These are phyloP conservation scores for Zygogramma bicolorata DNA, from an alignment of 2,888 invertebrate species.

Conservation along the genomic window DNA sequence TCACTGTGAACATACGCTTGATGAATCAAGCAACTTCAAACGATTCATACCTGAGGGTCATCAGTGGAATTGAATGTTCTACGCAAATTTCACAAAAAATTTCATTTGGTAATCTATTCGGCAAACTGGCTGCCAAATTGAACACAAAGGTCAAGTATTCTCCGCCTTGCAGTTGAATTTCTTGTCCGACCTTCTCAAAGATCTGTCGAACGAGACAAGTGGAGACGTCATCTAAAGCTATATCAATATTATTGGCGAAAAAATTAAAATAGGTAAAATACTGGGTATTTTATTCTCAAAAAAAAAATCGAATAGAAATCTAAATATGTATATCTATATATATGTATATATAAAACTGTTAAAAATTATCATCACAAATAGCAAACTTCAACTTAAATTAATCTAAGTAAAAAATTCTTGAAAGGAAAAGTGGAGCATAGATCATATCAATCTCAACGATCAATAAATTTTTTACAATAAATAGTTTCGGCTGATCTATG, in stretches of 20 bases:
- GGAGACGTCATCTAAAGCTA: slow-evolving; percentile 51
- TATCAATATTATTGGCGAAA: slow-evolving; percentile 46
- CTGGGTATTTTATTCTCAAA: slow-evolving; percentile 59
- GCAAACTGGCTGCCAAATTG: slow-evolving; percentile 57
- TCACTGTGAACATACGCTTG: too few relatives aligned
- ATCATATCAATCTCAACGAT: slow-evolving; percentile 29
- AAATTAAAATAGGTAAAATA: slow-evolving; percentile 57
- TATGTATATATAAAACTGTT: slow-evolving; percentile 59
- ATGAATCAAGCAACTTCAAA: too few relatives aligned
- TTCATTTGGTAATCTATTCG: slow-evolving; percentile 40
- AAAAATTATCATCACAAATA: slow-evolving; percentile 63
- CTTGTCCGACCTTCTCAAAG: slow-evolving; percentile 27
- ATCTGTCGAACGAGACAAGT: slow-evolving; percentile 40
- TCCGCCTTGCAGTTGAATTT: slow-evolving; percentile 46
- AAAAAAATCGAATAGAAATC: slow-evolving; percentile 58
- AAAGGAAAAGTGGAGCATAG: slow-evolving; percentile 27
- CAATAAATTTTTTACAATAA: slow-evolving; percentile 43
- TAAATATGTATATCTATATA: slow-evolving; percentile 52
- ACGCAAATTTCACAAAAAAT: slow-evolving; percentile 28
- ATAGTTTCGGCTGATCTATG: slow-evolving; percentile 34
- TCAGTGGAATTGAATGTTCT: slow-evolving; percentile 31
- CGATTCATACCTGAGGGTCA: too few relatives aligned
- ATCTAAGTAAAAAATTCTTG: slow-evolving; percentile 42
- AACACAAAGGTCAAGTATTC: slow-evolving; percentile 54
- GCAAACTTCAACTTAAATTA: slow-evolving; percentile 57